A percentile compares a stretch with the other conserved stretches of the same genome.
phyloP scores from a whole-genome alignment of 2,797 vertebrate species.

The Eulemur coronatus region DNA sequence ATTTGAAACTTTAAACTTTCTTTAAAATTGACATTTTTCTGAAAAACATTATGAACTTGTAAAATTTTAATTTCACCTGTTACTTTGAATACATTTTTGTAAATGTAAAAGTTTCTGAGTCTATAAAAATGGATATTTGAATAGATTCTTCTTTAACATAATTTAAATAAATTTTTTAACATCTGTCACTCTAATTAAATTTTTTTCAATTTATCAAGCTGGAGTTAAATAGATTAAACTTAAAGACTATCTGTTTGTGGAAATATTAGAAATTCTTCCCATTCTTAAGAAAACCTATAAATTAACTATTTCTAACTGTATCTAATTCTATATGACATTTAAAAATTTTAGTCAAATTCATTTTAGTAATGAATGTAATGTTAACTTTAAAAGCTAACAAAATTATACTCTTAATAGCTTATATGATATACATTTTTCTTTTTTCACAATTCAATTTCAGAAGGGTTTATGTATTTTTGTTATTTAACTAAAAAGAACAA shows the following conservation, averaged over 20 bases:
- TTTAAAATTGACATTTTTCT: conserved; percentile 4
- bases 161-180: not conserved
- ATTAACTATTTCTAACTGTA: not conserved
- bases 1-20: not conserved
- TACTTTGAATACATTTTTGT: not conserved
- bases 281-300: not conserved
- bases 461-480: not conserved
- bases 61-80: not conserved
- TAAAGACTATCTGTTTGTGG: not conserved
- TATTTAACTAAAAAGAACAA: not conserved
- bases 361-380: not conserved
- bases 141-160: not conserved
- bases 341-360: not conserved
- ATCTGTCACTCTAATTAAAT: not conserved
- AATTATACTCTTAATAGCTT: not conserved
- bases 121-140: not conserved
- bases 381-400: not conserved
- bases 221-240: not conserved
- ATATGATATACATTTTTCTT: not conserved
- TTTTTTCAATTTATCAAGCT: not conserved
- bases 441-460: not conserved
- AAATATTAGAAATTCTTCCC: not conserved
- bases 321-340: not conserved
- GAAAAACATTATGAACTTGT: not conserved
- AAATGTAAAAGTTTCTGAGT: not conserved